A percentile compares a stretch with the other conserved stretches of the same genome.
Conservation (phyloP, 2,797 vertebrate genomes). For the Xenops minutus region DNA sequence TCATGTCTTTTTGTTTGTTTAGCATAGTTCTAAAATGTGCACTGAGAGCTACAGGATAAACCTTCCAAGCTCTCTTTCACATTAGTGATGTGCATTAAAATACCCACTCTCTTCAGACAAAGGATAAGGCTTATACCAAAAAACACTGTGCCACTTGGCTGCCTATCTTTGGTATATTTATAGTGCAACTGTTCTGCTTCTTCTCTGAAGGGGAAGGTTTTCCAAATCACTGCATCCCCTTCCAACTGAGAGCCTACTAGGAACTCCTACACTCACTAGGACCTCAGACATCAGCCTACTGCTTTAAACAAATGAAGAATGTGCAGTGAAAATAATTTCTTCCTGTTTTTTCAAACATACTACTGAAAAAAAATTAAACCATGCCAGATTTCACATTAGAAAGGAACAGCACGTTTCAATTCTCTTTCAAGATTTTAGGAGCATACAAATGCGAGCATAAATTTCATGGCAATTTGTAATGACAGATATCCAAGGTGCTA, state of each 20-base stretch:
- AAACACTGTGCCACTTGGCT: constrained; percentile 1
- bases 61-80: not conserved
- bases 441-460: not conserved
- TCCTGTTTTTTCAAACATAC: not conserved
- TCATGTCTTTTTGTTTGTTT: not conserved
- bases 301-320: not conserved
- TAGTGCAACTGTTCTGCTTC: constrained; percentile 32
- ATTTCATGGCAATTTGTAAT: not conserved
- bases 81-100: not conserved
- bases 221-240: constrained; percentile 3
- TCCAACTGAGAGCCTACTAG: not conserved
- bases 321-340: not conserved
- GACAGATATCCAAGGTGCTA: not conserved
- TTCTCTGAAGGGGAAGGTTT: not conserved
- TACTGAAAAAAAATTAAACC: not conserved
- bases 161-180: constrained; percentile 62
- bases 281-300: not conserved
- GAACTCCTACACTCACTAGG: not conserved
- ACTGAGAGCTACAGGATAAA: not conserved
- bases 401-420: not conserved
- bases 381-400: not conserved
- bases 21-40: not conserved
- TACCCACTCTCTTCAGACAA: not conserved
- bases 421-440: not conserved
- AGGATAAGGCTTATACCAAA: constrained; percentile 53